phyloP scores from a whole-genome alignment of 2,797 vertebrate genomes.

The Myoxocephalus aenaeus region DNA sequence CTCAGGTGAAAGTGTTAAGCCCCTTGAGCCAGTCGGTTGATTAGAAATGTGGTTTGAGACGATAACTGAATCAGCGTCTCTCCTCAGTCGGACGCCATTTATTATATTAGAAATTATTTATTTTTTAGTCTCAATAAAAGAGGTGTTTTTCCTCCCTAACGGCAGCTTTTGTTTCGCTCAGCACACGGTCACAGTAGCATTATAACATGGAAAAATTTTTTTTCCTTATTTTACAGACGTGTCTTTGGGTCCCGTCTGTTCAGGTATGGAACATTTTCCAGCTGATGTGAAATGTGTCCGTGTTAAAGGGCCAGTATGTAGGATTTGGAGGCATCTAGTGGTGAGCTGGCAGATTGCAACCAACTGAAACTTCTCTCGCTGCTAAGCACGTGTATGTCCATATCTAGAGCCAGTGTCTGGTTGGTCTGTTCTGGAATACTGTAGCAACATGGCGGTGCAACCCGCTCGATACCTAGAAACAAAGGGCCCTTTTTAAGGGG shows the following conservation, averaged over 20 bases:
- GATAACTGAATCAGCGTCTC: constrained; percentile 59
- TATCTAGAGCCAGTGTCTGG: too few species aligned
- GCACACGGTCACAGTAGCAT: neutral
- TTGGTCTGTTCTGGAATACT: neutral
- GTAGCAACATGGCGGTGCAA: neutral
- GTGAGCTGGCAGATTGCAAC: neutral
- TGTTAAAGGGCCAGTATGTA: neutral
- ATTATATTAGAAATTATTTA: neutral
- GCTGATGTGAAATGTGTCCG: neutral
- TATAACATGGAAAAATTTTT: neutral
- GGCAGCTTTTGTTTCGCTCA: constrained; percentile 1
- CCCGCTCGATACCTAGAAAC: neutral
- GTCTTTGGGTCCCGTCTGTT: neutral
- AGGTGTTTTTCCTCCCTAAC: neutral
- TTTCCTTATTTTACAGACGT: constrained; percentile 7
- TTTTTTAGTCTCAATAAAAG: constrained; percentile 45
- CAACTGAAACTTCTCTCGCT: neutral
- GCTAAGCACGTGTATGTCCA: neutral
- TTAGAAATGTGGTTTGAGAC: constrained; percentile 65
- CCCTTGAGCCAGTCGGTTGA: constrained; percentile 54
- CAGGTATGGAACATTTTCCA: neutral
- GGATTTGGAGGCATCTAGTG: too few species aligned
- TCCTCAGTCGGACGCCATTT: constrained; percentile 30
- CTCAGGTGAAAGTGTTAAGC: constrained; percentile 62
- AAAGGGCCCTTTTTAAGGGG: neutral